Evolutionary conservation across 1,140 invertebrate genomes (phyloP), one percentile per base, ranked within the genome.

Genomic region (Drosophila persimilis): DNA sequence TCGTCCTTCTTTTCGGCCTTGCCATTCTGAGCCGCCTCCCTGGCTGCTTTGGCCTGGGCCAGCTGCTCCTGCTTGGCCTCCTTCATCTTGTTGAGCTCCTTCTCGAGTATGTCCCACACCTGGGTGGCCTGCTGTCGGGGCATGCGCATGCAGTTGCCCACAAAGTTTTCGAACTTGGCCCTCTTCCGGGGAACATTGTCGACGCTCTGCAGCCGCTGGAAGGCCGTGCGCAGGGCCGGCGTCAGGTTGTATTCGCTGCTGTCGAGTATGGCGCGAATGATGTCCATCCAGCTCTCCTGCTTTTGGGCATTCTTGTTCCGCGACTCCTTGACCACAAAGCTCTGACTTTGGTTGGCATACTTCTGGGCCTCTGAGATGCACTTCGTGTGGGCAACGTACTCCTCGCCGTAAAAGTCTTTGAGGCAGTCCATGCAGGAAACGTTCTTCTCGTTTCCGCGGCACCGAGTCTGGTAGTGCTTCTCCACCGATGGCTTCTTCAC

Each of bases 111-210:
- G 44, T 93, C 89, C 95, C 95, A 96, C 9, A 95, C 94, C 62
- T 92, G 93, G 45, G 95, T 93, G 53, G 95, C 93, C 63, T 95
- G 92, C 47, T 92, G 83, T 45, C 85, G 90, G 55, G 93, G 93
- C 26, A 92, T 92, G 13, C 93, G 91, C 35, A 94, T 93, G 24
- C 94, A 93, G 91, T 93, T 95, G 75, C 92, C 93, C 6, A 95
- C 93, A 91, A 96, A 96, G 83, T 96, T 96, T 69, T 96, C 92
- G 92, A 98, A 99, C 90, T 98, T 98, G 0, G 93, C 92, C 89
- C 97, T 96, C 90, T 98, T 99, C 43, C 97, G 93, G n/a, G 98
- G 98, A 78, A 98, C 96, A 90, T 99, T 99, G 48, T 95, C 94
- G 84, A 95, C 94, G 51, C 94, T 94, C 31, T 94, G 94, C 39